These are phyloP conservation scores for Oncorhynchus nerka DNA, from an alignment of 2,113 vertebrate genomes.

Conservation along the genomic window DNA sequence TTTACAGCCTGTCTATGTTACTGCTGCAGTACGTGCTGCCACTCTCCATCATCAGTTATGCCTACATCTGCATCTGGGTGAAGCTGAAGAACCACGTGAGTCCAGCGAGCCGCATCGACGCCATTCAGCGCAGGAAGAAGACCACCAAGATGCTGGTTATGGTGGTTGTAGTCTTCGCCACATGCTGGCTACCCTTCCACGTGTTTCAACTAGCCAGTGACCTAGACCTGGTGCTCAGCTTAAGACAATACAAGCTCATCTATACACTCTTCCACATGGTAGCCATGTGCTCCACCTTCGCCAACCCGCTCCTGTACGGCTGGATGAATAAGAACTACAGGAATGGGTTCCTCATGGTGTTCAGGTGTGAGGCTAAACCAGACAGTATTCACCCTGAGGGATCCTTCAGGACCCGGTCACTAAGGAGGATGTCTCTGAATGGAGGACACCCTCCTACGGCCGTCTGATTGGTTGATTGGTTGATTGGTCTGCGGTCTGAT, in stretches of 20 bases:
- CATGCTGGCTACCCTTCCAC: slow-evolving; percentile 90
- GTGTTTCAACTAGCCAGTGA: slow-evolving; percentile 87
- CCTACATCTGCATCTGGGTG: slow-evolving; percentile 90
- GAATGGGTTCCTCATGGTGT: slow-evolving; percentile 89
- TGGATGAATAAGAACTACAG: slow-evolving; percentile 97
- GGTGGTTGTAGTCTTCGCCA: slow-evolving; percentile 86
- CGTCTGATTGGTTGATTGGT: slow-evolving; percentile 74
- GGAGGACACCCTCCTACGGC: slow-evolving; percentile 77
- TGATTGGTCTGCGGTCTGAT: slow-evolving; percentile 64
- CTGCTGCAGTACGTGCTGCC: slow-evolving; percentile 87
- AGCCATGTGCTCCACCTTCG: slow-evolving; percentile 91
- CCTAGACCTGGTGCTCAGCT: slow-evolving; percentile 82
- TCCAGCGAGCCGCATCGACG: slow-evolving; percentile 80
- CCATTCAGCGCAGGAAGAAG: slow-evolving; percentile 80
- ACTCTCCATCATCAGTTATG: slow-evolving; percentile 85
- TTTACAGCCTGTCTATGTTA: slow-evolving; percentile 91
- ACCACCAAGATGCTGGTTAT: slow-evolving; percentile 90
- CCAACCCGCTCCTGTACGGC: slow-evolving; percentile 88
- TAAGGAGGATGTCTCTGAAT: slow-evolving; percentile 72
- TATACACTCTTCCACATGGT: slow-evolving; percentile 87
- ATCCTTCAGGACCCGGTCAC: slow-evolving; percentile 80
- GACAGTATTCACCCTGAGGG: slow-evolving; percentile 82
- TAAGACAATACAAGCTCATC: slow-evolving; percentile 89
- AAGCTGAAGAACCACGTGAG: slow-evolving; percentile 89
- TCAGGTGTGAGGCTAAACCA: slow-evolving; percentile 84